Base-by-base conservation (phyloP, 35 echinoderm and acorn worm genomes). In the Strongylocentrotus purpuratus region DNA sequence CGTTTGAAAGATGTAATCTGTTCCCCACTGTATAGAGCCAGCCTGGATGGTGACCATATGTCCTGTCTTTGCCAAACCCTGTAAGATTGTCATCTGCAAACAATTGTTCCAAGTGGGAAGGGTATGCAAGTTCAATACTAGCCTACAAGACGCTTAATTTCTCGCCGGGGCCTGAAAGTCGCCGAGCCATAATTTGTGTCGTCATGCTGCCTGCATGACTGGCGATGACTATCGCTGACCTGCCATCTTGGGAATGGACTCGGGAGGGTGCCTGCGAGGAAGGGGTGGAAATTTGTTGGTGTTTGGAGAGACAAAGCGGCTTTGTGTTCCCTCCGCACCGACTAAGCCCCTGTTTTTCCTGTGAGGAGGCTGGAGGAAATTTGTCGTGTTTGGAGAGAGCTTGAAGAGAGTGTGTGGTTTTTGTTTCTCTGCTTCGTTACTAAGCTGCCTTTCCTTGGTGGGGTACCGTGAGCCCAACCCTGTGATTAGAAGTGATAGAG, bases 221-320 rank as follows among this genome's bases (percentile, higher is more conserved):
- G 65, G 22, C 22, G 65, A 78, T 78, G 65, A 78, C 65, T 78
- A 78, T 78, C 65, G 65, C 65, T 78, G 65, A 78, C 65, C 65
- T 22, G 65, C 65, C 65, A 78, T 22, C 65, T 78, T 78, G 65
- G 65, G 65, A 78, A 78, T 78, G 65, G 65, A 7, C 65, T 28
- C 65, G 20, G 28, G 65, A n/a, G 65, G 65, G 65, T 18, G 65
- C 65, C 65, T 22, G 20, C 65, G 28, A 78, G 65, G 65, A 78
- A 78, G 65, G 65, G 65, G 65, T 28, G 65, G 65, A 78, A 78
- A 78, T 78, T 78, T 78, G 65, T 78, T 78, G 65, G 65, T 78
- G 65, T 78, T 28, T 78, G 65, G 65, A 78, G 65, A 78, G 65
- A 78, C 65, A 78, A 78, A 78, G 65, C 65, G 65, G 65, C 25